Evolutionary conservation across 2,888 invertebrate genomes (phyloP), one percentile per base, ranked within the genome.

Genomic region (Oligia fasciuncula): DNA sequence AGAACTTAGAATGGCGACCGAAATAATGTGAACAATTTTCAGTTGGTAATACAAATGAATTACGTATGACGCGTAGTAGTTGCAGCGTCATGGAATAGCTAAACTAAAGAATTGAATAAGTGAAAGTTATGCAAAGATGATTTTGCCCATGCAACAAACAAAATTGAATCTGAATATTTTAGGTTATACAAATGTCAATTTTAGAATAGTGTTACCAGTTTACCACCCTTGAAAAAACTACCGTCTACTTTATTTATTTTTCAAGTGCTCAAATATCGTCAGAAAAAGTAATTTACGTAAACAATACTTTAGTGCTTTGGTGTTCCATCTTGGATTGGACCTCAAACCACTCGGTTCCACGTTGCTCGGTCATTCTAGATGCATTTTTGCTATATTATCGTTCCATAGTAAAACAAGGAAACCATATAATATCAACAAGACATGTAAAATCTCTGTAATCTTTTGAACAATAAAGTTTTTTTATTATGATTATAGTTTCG

Each of bases 11-110:
- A 96, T 96, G 95, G 95, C 95, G 94, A 93, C 92, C 90, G 84
- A 94, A 93, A 93, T 93, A 90, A 93, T 93, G 90, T 90, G 91
- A 92, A 91, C 88, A 91, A 91, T 92, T 93, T 92, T 93, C 92
- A 91, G 91, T 92, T 87, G 91, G 90, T 93, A 94, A 92, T 91
- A 93, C 90, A 91, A 95, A 94, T 93, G 94, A 93, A 93, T 94
- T 95, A 93, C 95, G 92, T 94, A 95, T 93, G 91, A 91, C 92
- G 88, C 95, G 95, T 93, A 95, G 90, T 90, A 96, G 86, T 92
- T 93, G 95, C 91, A 95, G 94, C 94, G 96, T 96, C 96, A 96
- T 96, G 96, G 95, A 94, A 95, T 87, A 67, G 76, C 82, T 77
- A 79, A 46, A 91, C 87, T 87, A 86, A 80, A 88, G 90, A 80